A percentile compares a stretch with the other conserved stretches of the same genome.
These are phyloP conservation scores for Meandrina meandrites DNA, from an alignment of 92 coral and sea anemone genomes.

Conservation along the genomic window DNA sequence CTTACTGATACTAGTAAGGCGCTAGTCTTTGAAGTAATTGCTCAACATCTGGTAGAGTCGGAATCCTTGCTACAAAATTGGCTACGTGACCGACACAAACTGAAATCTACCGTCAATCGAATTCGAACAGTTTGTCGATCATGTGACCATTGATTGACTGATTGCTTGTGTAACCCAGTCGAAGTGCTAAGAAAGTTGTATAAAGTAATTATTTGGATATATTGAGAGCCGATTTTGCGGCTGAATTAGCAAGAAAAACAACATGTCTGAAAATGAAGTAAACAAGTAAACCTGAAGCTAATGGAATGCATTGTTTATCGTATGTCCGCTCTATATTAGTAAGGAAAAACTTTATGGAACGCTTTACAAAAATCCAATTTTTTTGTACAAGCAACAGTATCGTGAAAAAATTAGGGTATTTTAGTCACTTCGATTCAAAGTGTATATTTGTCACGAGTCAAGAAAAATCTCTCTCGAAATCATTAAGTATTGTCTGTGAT, in stretches of 20 bases:
- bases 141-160: conserved; percentile 43
- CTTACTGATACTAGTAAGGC: conserved; percentile 32
- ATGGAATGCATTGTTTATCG: background rate
- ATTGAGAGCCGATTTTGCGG: background rate
- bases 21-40: conserved; percentile 14
- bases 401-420: background rate
- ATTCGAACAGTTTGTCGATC: conserved; percentile 28
- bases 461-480: background rate
- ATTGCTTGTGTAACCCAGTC: background rate
- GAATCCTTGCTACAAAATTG: background rate
- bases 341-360: background rate
- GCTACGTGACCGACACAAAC: background rate
- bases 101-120: background rate
- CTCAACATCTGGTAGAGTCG: background rate
- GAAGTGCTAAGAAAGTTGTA: too few species aligned
- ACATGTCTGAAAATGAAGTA: background rate
- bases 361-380: background rate
- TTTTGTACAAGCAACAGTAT: background rate
- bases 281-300: background rate
- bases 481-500: background rate
- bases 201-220: background rate
- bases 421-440: background rate
- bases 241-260: background rate
- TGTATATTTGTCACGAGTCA: background rate
- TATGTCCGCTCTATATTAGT: background rate